Base-by-base conservation (phyloP, 1,140 invertebrate species). In the Drosophila elegans region DNA sequence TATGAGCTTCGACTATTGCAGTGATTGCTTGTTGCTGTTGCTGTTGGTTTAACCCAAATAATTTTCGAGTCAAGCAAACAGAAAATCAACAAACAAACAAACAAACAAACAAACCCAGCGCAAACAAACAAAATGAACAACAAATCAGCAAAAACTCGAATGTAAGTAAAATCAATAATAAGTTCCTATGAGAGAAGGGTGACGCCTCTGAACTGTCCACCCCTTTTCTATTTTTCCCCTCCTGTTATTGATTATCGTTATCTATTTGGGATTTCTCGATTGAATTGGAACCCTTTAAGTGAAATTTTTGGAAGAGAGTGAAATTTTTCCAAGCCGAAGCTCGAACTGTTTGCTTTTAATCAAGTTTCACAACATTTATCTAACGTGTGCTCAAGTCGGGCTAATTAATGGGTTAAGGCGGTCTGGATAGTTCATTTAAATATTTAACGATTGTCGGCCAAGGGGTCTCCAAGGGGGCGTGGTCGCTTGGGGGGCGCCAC, bases 1-100 rank as follows among this genome's bases (percentile, higher is more conserved):
- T 55, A 54, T 42, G 55, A 42, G 55, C 68, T 38, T 42, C 16
- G 66, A 63, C 59, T 54, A 75, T 64, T 75, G 63, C 72, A 66
- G 41, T 75, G 73, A 74, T 75, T 75, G 53, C 38, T 53, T 25
- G 45, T 63, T 53, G 44, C 11, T 25, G 45, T 63, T 53, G 44
- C 11, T 80, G 63, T 80, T 76, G 56, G 57, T 34, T 81, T 75
- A 80, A 80, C 77, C 77, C 56, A 80, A 80, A 80, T 81, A 68
- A 80, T 74, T 78, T 73, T 74, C 42, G 48, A 80, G 62, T 56
- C 78, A 57, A 69, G 49, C 71, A 76, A 80, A 80, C 63, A 68
- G 62, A 64, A 74, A 75, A 75, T 66, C 73, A 75, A 66, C 72
- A 75, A 75, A 75, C 73, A 73, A 72, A 25, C 38, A 69, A 71